Evolutionary conservation across 2,113 vertebrate genomes (phyloP).

Genomic region (Heterochromis multidens): DNA sequence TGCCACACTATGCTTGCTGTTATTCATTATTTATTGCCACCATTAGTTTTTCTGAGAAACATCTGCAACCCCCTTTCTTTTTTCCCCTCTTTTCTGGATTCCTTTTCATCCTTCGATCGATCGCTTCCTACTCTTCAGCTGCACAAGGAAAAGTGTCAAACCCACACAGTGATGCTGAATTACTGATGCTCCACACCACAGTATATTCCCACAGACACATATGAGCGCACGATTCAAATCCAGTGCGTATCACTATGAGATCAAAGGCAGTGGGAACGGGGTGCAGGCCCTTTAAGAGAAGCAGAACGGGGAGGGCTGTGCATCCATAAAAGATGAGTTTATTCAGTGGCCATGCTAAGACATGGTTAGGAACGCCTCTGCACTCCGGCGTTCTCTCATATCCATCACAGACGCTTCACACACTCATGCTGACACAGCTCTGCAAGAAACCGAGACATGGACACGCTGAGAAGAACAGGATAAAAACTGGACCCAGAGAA

Average conservation of each 20-base stretch:
- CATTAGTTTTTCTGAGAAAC: slow-evolving; percentile 5
- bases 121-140: neutral
- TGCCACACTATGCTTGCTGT: neutral
- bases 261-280: slow-evolving; percentile 31
- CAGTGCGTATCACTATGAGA: slow-evolving; percentile 15
- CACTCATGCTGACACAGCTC: slow-evolving; percentile 34
- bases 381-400: slow-evolving; percentile 39
- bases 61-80: slow-evolving; percentile 5
- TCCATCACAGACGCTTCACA: slow-evolving; percentile 6
- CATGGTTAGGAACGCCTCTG: slow-evolving; percentile 53
- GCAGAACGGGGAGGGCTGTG: slow-evolving; percentile 28
- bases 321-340: slow-evolving; percentile 72
- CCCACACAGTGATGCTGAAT: neutral
- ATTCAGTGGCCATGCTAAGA: slow-evolving; percentile 52
- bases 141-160: neutral
- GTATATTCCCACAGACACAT: slow-evolving; percentile 11
- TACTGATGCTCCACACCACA: neutral
- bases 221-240: neutral
- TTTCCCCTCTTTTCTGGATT: neutral
- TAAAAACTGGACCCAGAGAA: slow-evolving; percentile 7
- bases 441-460: slow-evolving; percentile 24
- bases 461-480: neutral
- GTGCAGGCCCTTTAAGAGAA: slow-evolving; percentile 68
- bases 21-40: slow-evolving; percentile 26
- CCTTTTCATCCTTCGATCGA: neutral